These are phyloP conservation scores for Cerceris ruficornis DNA, from an alignment of 2,888 invertebrate species.

Conservation along the genomic window DNA sequence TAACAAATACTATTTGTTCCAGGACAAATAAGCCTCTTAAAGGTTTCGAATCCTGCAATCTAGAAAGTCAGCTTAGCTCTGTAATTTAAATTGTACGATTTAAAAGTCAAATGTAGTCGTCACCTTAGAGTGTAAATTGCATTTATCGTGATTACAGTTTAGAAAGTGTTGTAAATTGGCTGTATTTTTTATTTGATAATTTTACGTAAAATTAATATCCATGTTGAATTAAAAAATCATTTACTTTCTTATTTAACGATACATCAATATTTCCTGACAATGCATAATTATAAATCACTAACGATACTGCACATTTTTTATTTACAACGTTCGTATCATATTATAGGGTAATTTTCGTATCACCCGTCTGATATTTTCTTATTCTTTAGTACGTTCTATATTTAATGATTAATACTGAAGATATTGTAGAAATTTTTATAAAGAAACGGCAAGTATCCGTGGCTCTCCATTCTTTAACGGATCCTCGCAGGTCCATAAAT, in stretches of 20 bases:
- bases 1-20: neutral
- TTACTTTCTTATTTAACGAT: neutral
- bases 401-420: too few relatives aligned
- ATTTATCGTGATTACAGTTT: slow-evolving; percentile 23
- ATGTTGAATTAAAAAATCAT: neutral
- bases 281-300: too few relatives aligned
- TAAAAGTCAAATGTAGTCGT: slow-evolving; percentile 45
- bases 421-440: too few relatives aligned
- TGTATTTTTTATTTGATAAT: slow-evolving; percentile 2
- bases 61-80: slow-evolving; percentile 31
- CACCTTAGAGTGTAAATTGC: slow-evolving; percentile 21
- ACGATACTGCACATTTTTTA: too few relatives aligned
- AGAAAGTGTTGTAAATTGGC: slow-evolving; percentile 24
- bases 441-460: too few relatives aligned
- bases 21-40: neutral
- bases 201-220: neutral
- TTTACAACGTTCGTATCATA: neutral
- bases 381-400: too few relatives aligned
- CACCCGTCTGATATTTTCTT: too few relatives aligned
- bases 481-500: too few relatives aligned
- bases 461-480: too few relatives aligned
- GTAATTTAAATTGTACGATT: slow-evolving; percentile 41
- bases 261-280: neutral
- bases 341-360: too few relatives aligned
- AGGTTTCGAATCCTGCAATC: slow-evolving; percentile 10